A percentile compares a stretch with the other conserved stretches of the same genome.
These are phyloP conservation scores for Nectonema munidae DNA, from an alignment of 2,888 invertebrate genomes.

Conservation along the genomic window DNA sequence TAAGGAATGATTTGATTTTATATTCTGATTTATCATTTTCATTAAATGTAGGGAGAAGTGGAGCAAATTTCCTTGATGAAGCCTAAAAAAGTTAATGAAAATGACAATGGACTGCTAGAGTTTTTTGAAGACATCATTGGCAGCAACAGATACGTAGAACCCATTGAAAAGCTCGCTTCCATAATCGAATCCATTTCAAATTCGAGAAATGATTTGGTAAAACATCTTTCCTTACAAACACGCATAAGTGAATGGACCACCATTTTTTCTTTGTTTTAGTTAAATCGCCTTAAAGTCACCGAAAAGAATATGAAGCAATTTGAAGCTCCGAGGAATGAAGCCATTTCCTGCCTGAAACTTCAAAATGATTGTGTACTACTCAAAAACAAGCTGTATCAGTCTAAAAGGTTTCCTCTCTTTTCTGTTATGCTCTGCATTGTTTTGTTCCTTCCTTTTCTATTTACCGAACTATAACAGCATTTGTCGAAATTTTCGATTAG, in stretches of 20 bases:
- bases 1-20: too few relatives aligned
- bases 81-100: conserved; percentile 46
- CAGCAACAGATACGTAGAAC: conserved; percentile 33
- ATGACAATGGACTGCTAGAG: conserved; percentile 79
- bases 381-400: conserved; percentile 38
- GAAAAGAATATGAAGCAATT: conserved; percentile 26
- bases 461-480: too few relatives aligned
- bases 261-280: conserved; percentile 20
- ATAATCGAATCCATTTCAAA: conserved; percentile 41
- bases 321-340: conserved; percentile 25
- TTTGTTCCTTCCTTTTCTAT: too few relatives aligned
- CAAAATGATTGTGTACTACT: conserved; percentile 40
- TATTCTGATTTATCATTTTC: too few relatives aligned
- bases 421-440: too few relatives aligned
- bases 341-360: conserved; percentile 34
- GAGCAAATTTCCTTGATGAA: conserved; percentile 98
- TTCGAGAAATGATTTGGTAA: conserved; percentile 36
- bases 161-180: conserved; percentile 38
- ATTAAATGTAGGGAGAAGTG: conserved; percentile 50
- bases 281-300: conserved; percentile 42
- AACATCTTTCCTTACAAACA: too few relatives aligned
- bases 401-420: too few relatives aligned
- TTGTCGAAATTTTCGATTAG: too few relatives aligned
- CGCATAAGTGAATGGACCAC: too few relatives aligned
- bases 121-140: conserved; percentile 94